A percentile compares a stretch with the other conserved stretches of the same genome.
These are phyloP conservation scores for Azorinus chamasolen DNA, from an alignment of 2,888 invertebrate species.

Conservation along the genomic window DNA sequence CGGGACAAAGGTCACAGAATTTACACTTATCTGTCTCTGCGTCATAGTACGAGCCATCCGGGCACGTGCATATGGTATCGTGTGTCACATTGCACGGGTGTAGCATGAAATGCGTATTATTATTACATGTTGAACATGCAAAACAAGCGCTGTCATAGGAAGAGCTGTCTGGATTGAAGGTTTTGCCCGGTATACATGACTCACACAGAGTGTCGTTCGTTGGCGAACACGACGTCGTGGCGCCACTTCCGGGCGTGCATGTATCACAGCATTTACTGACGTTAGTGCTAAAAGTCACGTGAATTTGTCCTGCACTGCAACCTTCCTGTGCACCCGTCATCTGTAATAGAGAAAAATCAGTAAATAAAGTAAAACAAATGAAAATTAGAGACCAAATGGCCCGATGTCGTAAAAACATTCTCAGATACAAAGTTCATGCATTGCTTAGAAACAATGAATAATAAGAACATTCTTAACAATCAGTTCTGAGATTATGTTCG, in stretches of 20 bases:
- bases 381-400: too few species aligned
- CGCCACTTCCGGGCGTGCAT: conserved; percentile 78
- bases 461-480: too few species aligned
- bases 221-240: conserved; percentile 66
- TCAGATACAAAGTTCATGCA: too few species aligned
- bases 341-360: too few species aligned
- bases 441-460: too few species aligned
- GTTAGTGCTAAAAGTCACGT: conserved; percentile 40
- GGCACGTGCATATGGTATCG: conserved; percentile 82
- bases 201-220: conserved; percentile 76
- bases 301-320: background rate
- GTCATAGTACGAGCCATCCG: conserved; percentile 77
- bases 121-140: conserved; percentile 75
- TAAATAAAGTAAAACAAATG: too few species aligned
- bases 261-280: conserved; percentile 73
- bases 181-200: conserved; percentile 73
- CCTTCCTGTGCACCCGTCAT: too few species aligned
- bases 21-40: conserved; percentile 67
- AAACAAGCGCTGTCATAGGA: conserved; percentile 70
- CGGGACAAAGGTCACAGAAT: conserved; percentile 78
- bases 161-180: conserved; percentile 68
- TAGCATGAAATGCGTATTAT: conserved; percentile 68
- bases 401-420: too few species aligned
- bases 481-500: too few species aligned
- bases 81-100: conserved; percentile 80